Base-by-base conservation (phyloP, 2,113 vertebrate species). In the Barnardius zonarius region DNA sequence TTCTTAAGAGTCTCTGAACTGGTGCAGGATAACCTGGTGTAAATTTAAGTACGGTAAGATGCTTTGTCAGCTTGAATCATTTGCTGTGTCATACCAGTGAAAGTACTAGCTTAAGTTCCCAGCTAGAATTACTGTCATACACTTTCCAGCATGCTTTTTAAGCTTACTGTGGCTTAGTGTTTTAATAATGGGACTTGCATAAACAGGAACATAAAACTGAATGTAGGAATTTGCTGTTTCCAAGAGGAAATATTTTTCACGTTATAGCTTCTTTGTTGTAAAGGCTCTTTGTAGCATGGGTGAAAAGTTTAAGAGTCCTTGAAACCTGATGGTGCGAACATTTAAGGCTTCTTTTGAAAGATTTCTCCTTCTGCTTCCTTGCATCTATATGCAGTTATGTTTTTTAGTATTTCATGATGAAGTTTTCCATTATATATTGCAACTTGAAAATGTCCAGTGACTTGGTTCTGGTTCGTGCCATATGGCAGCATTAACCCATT, bases 401-500 rank as follows among this genome's bases (percentile, higher is more conserved):
- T 76, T 76, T 62, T 74, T 14, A 69, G 72, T 78, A 31, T 81
- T 79, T 75, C 17, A 7, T 83, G 79, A 72, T 44, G 7, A 79
- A n/a, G 43, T 37, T 91, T 72, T 49, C 31, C 33, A 5, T 10
- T 82, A 30, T 16, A 30, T 0, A 1, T 10, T 51, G 35, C 67
- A 77, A 5, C 27, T 57, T 37, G 39, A 64, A 68, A 30, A 27
- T 3, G 24, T 27, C 30, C 63, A 20, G 2, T 88, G 67, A 6
- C 44, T 87, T 64, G 35, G 6, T 74, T 88, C 44, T 77, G 54
- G 52, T 80, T 55, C 68, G 27, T 80, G 48, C 4, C 35, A 0
- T 2, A 3, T 7, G 63, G 69, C 30, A 55, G 1, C 0, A 0
- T 44, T 14, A 2, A 51, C 20, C 23, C 2, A 0, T 24, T 72